Percentiles rank a stretch among this genome's conserved stretches.
These are phyloP conservation scores for Amphibalanus amphitrite DNA, from an alignment of 1,140 invertebrate species.

Conservation along the genomic window DNA sequence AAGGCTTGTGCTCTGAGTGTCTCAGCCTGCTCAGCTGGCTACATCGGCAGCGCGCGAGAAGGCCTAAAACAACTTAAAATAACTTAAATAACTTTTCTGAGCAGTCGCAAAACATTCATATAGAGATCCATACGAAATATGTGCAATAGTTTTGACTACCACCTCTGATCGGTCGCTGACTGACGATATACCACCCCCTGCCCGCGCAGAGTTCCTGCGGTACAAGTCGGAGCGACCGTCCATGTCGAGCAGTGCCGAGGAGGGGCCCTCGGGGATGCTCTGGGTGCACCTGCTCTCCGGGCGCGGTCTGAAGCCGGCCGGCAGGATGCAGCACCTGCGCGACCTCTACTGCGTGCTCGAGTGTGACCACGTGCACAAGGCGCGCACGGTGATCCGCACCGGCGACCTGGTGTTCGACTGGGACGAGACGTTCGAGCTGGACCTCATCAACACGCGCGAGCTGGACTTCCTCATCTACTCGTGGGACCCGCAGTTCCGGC, in stretches of 20 bases:
- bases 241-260: conserved; percentile 22
- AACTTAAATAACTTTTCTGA: too few relatives aligned
- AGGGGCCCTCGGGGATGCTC: conserved; percentile 66
- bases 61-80: too few relatives aligned
- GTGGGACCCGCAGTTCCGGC: conserved; percentile 90
- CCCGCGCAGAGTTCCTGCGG: neutral
- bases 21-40: too few relatives aligned
- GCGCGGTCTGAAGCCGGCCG: conserved; percentile 60
- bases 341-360: conserved; percentile 95
- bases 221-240: neutral
- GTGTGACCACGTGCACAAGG: conserved; percentile 92
- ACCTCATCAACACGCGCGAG: conserved; percentile 81
- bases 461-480: conserved; percentile 92
- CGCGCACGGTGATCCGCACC: conserved; percentile 87
- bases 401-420: conserved; percentile 96
- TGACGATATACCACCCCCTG: too few relatives aligned
- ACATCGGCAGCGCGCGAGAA: too few relatives aligned
- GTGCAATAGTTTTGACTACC: too few relatives aligned
- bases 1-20: too few relatives aligned
- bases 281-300: conserved; percentile 81
- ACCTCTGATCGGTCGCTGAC: too few relatives aligned
- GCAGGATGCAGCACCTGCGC: conserved; percentile 39
- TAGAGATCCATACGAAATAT: too few relatives aligned
- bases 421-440: conserved; percentile 97
- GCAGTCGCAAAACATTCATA: too few relatives aligned